Evolutionary conservation across 2,113 vertebrate genomes (phyloP), one percentile per base, ranked within the genome.

Genomic region (Hemibagrus wyckioides): DNA sequence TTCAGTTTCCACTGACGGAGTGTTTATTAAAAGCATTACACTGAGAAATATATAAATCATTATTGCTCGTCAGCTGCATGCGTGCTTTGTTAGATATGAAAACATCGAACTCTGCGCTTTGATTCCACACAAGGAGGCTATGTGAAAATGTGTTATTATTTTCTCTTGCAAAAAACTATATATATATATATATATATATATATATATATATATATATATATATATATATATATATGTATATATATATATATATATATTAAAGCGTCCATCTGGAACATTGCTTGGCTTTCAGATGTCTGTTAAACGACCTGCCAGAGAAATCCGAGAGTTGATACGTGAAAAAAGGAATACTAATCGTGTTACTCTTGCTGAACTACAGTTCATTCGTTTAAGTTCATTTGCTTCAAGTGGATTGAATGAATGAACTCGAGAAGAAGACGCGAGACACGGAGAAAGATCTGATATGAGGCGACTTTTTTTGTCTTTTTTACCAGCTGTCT

Each of bases 11-110:
- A 96, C 90, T 96, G 97, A 97, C 95, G 96, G 94, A 95, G 95
- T 95, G 94, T 96, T 98, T 97, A 97, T 98, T 97, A 97, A 97
- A 96, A 94, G 93, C 92, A 94, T 95, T 95, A 93, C 94, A 95
- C 94, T 93, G 93, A 95, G 94, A 88, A 88, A 90, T 90, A 89
- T 88, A 88, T 88, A 90, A 88, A 65, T 85, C 86, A 88, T 86
- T 95, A 95, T 94, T 95, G 93, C 94, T 95, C 91, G 93, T 90
- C 88, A 91, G 93, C 91, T 93, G 94, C 92, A 93, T 92, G 94
- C 93, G 91, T 76, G 93, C 92, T 92, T 91, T 90, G 93, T 93
- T 88, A 86, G 44, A 83, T 83, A 87, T 88, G 87, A 90, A 82
- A 76, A 57, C 71, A 80, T 85, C 69, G 81, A 88, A 81, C 54